Percentiles rank a stretch among this genome's conserved stretches.
Evolutionary conservation across 2,888 invertebrate genomes (phyloP).

Genomic region (Drosophila nr. medialis): DNA sequence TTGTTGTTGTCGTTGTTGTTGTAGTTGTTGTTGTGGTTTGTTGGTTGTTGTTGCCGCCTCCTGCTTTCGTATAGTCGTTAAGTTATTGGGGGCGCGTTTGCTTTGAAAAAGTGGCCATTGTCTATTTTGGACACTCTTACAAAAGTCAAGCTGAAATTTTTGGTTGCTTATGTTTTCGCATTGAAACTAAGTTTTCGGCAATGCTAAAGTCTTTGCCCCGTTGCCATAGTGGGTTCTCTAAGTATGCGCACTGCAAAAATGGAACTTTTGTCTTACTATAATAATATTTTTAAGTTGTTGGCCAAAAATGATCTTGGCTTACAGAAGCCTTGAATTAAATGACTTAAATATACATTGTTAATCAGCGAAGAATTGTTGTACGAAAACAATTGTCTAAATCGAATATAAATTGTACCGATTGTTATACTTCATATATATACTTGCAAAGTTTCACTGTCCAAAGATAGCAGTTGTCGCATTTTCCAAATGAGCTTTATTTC

Average conservation of each 20-base stretch:
- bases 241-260: slow-evolving; percentile 25
- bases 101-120: slow-evolving; percentile 57
- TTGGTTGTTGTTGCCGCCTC: neutral
- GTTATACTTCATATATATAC: neutral
- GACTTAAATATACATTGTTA: neutral
- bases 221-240: slow-evolving; percentile 43
- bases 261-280: slow-evolving; percentile 4
- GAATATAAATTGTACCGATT: neutral
- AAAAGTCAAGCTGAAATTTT: slow-evolving; percentile 42
- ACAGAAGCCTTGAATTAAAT: neutral
- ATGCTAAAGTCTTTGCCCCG: slow-evolving; percentile 31
- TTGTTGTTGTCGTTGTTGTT: slow-evolving; percentile 2
- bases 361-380: neutral
- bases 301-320: neutral
- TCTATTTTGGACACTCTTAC: slow-evolving; percentile 70
- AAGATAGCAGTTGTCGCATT: slow-evolving; percentile 1
- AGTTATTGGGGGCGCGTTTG: slow-evolving; percentile 53
- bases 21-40: neutral
- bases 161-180: slow-evolving; percentile 55
- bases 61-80: slow-evolving; percentile 10
- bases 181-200: slow-evolving; percentile 26
- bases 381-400: neutral
- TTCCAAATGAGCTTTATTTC: slow-evolving; percentile 38
- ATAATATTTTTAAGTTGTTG: neutral
- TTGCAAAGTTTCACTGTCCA: neutral